Base-by-base conservation (phyloP, 2,113 vertebrate genomes). In the Macquaria ambigua region DNA sequence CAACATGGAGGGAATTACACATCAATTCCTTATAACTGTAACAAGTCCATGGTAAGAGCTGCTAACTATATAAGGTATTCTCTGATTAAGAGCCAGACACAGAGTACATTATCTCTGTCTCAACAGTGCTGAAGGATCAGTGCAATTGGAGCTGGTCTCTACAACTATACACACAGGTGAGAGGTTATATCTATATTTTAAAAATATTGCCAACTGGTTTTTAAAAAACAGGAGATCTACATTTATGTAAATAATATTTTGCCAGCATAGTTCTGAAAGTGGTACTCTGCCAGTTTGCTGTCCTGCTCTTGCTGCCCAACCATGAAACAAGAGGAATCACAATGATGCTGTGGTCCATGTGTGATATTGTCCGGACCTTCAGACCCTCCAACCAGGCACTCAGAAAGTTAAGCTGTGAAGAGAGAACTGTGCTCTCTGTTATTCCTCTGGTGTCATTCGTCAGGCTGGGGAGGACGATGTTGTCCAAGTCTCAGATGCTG, bases 281-380 rank as follows among this genome's bases (percentile, higher is more conserved):
- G 95, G 89, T 90, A 59, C 67, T 90, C 0, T 96, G 96, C 67
- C 93, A 83, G 79, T 96, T 96, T 88, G 92, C 96, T 18, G 72
- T 97, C 41, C 96, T 95, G 8, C 85, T 97, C 59, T 83, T 96
- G 10, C 77, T 96, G 41, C 96, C 95, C 14, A 90, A 94, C 72
- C 76, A 79, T 46, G 91, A 95, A 69, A 94, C 85, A n/a, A 80
- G 89, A 76, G 87, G 86, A 74, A 83, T 88, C 85, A 94, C 91
- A 53, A 66, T 94, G 74, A 93, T 95, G 93, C 77, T 96, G 23
- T 94, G 91, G 77, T 90, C 95, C 34, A 91, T 96, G 94, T 77
- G 79, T 1, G 91, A 78, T 69, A 83, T 96, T n/a, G 87, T 94
- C 41, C 87, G 80, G n/a, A n/a, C n/a, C n/a, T n/a, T n/a, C n/a